Evolutionary conservation across 2,888 invertebrate species (phyloP).

Genomic region (Lepas anatifera): DNA sequence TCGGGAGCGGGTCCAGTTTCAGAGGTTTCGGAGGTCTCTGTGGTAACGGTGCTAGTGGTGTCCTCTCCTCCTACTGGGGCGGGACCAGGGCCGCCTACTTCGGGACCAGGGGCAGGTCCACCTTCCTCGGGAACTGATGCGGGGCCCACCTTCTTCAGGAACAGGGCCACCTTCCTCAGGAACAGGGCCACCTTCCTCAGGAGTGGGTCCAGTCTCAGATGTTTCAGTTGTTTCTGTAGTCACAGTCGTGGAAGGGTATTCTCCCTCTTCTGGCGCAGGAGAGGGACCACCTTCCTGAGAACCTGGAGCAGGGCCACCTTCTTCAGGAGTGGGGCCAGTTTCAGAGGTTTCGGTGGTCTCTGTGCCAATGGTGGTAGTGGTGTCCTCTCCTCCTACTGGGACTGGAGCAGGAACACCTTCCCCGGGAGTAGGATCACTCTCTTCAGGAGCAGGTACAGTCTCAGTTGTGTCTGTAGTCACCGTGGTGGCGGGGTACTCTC

Average conservation of each 20-base stretch:
- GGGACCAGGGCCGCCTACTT: neutral
- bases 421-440: no score
- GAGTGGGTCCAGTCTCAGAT: no score
- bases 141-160: neutral
- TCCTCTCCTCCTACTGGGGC: neutral
- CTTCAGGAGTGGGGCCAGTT: neutral
- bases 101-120: neutral
- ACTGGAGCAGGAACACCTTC: no score
- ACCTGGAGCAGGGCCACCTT: neutral
- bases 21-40: no score
- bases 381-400: no score
- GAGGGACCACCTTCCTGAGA: no score
- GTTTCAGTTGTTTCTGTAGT: no score
- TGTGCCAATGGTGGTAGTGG: neutral
- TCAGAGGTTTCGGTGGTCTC: neutral
- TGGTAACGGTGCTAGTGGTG: no score
- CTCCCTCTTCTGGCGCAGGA: no score
- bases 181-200: no score
- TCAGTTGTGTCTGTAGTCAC: neutral
- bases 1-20: no score
- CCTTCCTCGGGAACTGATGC: neutral
- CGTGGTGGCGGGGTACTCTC: neutral
- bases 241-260: no score
- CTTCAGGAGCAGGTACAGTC: neutral
- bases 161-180: neutral